A percentile compares a stretch with the other conserved stretches of the same genome.
Conservation (phyloP, 2,888 invertebrate genomes). For the Emesis russula region DNA sequence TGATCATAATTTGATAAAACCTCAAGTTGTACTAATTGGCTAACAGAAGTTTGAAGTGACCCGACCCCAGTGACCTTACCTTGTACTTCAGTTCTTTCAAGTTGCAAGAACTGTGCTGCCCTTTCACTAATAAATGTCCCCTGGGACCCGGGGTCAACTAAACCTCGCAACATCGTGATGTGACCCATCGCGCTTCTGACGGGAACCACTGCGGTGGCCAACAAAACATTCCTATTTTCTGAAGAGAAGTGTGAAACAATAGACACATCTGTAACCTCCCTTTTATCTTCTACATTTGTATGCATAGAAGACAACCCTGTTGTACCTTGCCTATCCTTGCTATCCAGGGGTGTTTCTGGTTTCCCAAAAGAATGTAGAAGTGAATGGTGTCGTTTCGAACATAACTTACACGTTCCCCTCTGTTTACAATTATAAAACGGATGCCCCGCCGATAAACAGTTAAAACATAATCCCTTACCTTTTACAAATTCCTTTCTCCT, state of each 20-base stretch:
- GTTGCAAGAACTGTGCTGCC: background rate
- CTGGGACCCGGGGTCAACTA: background rate
- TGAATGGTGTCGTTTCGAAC: conserved; percentile 68
- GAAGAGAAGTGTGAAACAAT: conserved; percentile 53
- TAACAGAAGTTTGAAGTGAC: conserved; percentile 11
- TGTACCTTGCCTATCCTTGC: conserved; percentile 32
- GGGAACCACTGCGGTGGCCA: conserved; percentile 72
- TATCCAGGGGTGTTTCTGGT: conserved; percentile 39
- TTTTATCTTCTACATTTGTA: conserved; percentile 45
- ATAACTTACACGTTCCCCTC: conserved; percentile 57
- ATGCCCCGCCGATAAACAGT: background rate
- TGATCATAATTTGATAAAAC: conserved; percentile 38
- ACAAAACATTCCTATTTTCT: conserved; percentile 50
- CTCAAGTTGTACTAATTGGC: background rate
- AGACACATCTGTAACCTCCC: conserved; percentile 51
- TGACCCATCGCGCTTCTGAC: conserved; percentile 30
- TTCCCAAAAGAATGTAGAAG: conserved; percentile 65
- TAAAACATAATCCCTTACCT: background rate
- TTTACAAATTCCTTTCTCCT: background rate
- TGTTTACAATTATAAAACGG: conserved; percentile 52
- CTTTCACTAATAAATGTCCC: conserved; percentile 7
- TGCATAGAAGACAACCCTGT: conserved; percentile 41
- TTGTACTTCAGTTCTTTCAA: background rate
- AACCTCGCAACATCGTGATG: background rate
- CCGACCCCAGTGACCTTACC: conserved; percentile 55